These are phyloP conservation scores for Otolemur garnettii DNA, from an alignment of 2,113 vertebrate species.

Conservation along the genomic window DNA sequence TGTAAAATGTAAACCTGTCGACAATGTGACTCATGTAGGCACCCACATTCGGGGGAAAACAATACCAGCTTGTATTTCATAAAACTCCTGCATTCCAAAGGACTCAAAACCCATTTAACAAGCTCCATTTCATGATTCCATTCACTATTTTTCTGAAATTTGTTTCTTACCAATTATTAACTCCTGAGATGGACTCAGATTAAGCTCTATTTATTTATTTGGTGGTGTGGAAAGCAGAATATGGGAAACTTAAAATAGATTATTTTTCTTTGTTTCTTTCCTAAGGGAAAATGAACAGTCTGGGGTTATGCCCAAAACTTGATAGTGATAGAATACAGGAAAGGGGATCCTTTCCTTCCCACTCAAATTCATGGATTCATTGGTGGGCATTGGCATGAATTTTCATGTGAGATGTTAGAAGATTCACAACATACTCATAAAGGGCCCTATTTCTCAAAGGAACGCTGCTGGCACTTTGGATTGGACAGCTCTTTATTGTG, in stretches of 20 bases:
- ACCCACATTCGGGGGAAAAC: slow-evolving; percentile 4
- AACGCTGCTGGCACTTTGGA: neutral
- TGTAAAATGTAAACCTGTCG: slow-evolving; percentile 52
- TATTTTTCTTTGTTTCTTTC: neutral
- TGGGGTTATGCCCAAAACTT: neutral
- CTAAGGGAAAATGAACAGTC: neutral
- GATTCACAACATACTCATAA: slow-evolving; percentile 16
- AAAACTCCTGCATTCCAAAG: neutral
- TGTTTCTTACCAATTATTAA: slow-evolving; percentile 10
- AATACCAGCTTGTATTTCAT: slow-evolving; percentile 47
- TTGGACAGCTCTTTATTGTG: neutral
- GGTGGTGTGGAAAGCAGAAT: neutral
- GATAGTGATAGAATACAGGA: neutral
- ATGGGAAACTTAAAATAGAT: neutral
- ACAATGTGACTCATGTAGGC: neutral
- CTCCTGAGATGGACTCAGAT: neutral
- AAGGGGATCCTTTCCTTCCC: neutral
- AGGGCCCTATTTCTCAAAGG: neutral
- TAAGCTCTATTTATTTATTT: slow-evolving; percentile 1
- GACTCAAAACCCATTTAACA: neutral
- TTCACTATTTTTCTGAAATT: neutral
- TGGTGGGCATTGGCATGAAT: neutral
- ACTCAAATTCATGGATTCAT: neutral
- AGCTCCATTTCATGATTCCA: neutral
- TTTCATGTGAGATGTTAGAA: neutral